These are phyloP conservation scores for Saturnia japonica DNA, from an alignment of 2,888 invertebrate genomes.

Conservation along the genomic window DNA sequence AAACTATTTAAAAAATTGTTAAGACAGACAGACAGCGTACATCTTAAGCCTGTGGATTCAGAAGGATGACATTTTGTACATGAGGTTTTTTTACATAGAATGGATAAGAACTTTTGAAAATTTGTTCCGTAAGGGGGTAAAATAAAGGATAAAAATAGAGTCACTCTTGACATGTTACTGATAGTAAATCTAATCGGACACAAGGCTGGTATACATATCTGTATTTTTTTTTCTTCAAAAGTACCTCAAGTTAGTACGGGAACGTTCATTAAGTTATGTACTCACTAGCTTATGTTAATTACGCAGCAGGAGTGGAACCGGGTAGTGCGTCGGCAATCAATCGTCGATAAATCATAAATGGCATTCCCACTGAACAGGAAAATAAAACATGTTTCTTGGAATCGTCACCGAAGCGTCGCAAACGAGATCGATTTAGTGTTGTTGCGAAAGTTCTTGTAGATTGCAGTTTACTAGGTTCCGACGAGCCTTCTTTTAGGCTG, in stretches of 20 bases:
- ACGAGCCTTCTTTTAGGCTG: neutral
- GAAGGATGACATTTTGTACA: no score
- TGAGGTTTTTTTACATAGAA: no score
- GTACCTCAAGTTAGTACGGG: neutral
- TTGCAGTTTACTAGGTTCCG: neutral
- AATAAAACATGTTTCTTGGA: constrained; percentile 59
- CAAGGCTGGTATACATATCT: no score
- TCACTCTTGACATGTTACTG: no score
- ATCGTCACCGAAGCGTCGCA: constrained; percentile 42
- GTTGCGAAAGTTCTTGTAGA: constrained; percentile 29
- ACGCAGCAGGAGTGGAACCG: neutral
- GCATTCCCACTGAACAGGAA: constrained; percentile 71
- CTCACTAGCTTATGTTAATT: neutral
- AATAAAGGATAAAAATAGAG: no score
- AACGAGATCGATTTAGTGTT: constrained; percentile 44
- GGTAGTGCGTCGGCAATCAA: constrained; percentile 29
- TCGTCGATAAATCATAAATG: constrained; percentile 58
- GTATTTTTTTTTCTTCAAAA: neutral
- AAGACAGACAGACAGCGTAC: no score
- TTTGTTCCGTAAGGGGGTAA: no score
- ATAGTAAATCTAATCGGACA: no score
- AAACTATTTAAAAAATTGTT: no score
- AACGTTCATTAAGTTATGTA: neutral
- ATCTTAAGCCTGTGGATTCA: no score
- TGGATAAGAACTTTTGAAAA: no score